phyloP scores from a whole-genome alignment of 2,797 vertebrate genomes.

The Acanthurus leucopareius region DNA sequence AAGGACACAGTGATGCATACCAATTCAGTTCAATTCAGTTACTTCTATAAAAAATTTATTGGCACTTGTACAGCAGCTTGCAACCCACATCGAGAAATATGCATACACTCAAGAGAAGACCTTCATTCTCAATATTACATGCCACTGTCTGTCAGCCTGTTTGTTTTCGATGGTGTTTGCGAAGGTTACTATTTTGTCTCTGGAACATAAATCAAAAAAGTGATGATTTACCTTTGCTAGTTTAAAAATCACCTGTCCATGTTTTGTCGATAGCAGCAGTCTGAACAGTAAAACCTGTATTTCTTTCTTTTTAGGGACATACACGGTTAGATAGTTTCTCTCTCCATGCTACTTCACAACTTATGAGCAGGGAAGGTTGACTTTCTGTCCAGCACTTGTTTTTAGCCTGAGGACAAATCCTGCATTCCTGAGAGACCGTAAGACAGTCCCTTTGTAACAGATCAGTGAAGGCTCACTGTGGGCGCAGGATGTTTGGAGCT shows the following conservation, averaged over 20 bases:
- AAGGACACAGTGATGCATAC: background rate
- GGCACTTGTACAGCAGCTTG: background rate
- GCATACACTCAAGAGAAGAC: background rate
- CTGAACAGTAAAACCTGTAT: too few relatives aligned
- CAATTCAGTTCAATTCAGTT: background rate
- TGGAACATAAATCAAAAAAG: slow-evolving; percentile 3
- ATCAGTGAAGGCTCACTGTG: background rate
- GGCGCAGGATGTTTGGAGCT: slow-evolving; percentile 9
- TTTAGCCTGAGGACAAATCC: slow-evolving; percentile 15
- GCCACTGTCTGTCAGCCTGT: background rate
- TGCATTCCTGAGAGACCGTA: slow-evolving; percentile 9
- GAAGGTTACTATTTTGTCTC: background rate
- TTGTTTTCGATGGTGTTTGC: background rate
- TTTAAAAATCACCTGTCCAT: background rate
- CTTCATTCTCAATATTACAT: slow-evolving; percentile 6
- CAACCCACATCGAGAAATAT: background rate
- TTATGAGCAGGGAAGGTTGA: background rate
- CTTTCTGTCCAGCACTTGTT: slow-evolving; percentile 19
- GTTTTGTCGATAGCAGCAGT: background rate
- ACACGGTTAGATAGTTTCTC: background rate
- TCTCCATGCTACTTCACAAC: background rate
- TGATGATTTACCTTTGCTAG: background rate
- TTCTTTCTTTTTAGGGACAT: background rate
- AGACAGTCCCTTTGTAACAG: slow-evolving; percentile 7
- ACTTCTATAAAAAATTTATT: background rate